phyloP scores from a whole-genome alignment of 2,888 invertebrate species.

The Azorinus chamasolen region DNA sequence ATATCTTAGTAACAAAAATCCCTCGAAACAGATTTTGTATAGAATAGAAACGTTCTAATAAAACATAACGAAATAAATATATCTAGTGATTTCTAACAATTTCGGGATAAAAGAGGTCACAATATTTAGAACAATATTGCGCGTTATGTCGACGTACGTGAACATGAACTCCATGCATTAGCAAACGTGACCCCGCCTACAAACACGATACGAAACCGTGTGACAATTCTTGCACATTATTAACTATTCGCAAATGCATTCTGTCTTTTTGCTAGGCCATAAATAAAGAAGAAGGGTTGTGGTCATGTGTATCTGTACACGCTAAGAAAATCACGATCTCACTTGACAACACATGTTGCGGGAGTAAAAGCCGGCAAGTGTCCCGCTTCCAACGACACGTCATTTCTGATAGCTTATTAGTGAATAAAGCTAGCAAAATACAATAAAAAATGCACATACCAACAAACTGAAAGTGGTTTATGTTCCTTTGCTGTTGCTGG shows the following conservation, averaged over 20 bases:
- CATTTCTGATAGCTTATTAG: conserved; percentile 6
- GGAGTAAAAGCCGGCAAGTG: conserved; percentile 53
- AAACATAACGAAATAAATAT: too few species aligned
- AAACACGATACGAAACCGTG: background rate
- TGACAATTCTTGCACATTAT: too few species aligned
- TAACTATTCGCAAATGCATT: too few species aligned
- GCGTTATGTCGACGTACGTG: too few species aligned
- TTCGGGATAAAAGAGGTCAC: background rate
- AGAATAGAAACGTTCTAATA: background rate
- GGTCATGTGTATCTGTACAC: background rate
- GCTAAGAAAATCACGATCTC: conserved; percentile 14
- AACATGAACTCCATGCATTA: conserved; percentile 4
- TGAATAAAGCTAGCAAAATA: background rate
- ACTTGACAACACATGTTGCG: conserved; percentile 59
- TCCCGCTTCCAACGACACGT: conserved; percentile 28
- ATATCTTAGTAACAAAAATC: background rate
- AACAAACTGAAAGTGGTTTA: conserved; percentile 73
- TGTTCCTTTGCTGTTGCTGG: conserved; percentile 74
- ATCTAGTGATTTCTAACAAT: too few species aligned
- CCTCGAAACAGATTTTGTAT: background rate
- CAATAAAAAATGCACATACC: conserved; percentile 34
- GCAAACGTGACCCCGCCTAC: conserved; percentile 64
- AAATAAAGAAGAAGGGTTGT: too few species aligned
- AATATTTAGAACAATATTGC: too few species aligned
- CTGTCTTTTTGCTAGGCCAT: too few species aligned